These are phyloP conservation scores for Drosophila ambigua DNA, from an alignment of 1,140 invertebrate species.

Conservation along the genomic window DNA sequence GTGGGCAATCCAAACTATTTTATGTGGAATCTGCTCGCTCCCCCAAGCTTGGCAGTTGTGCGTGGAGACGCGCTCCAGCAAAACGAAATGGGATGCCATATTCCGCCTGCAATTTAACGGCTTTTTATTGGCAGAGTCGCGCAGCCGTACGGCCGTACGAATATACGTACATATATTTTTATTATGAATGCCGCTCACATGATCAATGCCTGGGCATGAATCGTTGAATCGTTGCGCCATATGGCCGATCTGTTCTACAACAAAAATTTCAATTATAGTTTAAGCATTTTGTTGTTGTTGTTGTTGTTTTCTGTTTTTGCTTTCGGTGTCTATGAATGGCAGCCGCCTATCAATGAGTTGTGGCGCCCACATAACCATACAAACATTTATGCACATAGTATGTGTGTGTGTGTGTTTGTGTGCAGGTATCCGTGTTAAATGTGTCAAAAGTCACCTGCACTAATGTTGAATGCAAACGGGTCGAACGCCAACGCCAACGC, in stretches of 20 bases:
- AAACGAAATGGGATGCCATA: too few species aligned
- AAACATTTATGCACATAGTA: slow-evolving; percentile 12
- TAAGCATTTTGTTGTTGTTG: background rate
- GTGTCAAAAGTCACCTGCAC: slow-evolving; percentile 67
- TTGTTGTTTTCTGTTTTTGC: slow-evolving; percentile 11
- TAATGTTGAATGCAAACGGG: slow-evolving; percentile 6
- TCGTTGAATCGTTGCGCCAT: slow-evolving; percentile 24
- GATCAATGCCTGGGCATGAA: slow-evolving; percentile 31
- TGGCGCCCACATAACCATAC: slow-evolving; percentile 53
- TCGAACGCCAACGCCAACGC: slow-evolving; percentile 3
- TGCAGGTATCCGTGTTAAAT: slow-evolving; percentile 36
- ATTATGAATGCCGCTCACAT: slow-evolving; percentile 37
- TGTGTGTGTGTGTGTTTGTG: slow-evolving; percentile 1
- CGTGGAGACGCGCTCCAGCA: too few species aligned
- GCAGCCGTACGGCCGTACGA: background rate
- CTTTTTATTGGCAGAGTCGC: slow-evolving; percentile 5
- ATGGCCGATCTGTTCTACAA: slow-evolving; percentile 36
- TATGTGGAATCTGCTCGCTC: too few species aligned
- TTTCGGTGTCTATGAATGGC: slow-evolving; percentile 41
- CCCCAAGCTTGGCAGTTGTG: too few species aligned
- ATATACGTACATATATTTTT: too few species aligned
- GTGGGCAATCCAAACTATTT: too few species aligned
- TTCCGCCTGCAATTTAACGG: slow-evolving; percentile 2
- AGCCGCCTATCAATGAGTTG: slow-evolving; percentile 53
- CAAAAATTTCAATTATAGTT: slow-evolving; percentile 23